Evolutionary conservation across 2,113 vertebrate genomes (phyloP).

Genomic region (Cacatua alba): DNA sequence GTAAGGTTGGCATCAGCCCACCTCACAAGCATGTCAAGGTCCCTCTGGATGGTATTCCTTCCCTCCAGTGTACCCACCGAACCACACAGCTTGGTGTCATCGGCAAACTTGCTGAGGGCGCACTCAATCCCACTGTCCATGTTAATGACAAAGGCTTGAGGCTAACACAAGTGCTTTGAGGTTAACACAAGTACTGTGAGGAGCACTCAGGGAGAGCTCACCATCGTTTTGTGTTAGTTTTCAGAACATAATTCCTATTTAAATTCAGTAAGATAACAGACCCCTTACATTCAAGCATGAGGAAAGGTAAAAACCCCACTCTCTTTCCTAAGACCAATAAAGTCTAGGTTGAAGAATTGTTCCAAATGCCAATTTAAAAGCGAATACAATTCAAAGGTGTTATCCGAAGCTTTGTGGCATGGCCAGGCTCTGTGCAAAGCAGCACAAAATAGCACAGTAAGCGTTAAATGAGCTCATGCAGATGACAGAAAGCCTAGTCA

Average conservation of each 20-base stretch:
- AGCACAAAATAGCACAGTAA: neutral
- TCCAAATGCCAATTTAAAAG: neutral
- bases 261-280: neutral
- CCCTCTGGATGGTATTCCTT: neutral
- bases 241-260: neutral
- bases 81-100: neutral
- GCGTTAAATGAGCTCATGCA: rapidly evolving
- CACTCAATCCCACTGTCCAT: neutral
- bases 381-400: neutral
- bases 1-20: too few relatives aligned
- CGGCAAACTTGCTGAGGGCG: neutral
- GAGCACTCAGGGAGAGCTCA: neutral
- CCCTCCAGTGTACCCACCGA: neutral
- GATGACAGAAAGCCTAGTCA: neutral
- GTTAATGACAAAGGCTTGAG: neutral
- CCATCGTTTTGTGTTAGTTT: neutral
- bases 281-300: neutral
- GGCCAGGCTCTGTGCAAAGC: neutral
- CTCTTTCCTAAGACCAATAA: neutral
- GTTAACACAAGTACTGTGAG: neutral
- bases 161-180: neutral
- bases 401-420: neutral
- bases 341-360: neutral
- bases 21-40: too few relatives aligned
- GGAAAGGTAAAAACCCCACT: neutral